Evolutionary conservation across 1,140 invertebrate species (phyloP).

Genomic region (Apis laboriosa): DNA sequence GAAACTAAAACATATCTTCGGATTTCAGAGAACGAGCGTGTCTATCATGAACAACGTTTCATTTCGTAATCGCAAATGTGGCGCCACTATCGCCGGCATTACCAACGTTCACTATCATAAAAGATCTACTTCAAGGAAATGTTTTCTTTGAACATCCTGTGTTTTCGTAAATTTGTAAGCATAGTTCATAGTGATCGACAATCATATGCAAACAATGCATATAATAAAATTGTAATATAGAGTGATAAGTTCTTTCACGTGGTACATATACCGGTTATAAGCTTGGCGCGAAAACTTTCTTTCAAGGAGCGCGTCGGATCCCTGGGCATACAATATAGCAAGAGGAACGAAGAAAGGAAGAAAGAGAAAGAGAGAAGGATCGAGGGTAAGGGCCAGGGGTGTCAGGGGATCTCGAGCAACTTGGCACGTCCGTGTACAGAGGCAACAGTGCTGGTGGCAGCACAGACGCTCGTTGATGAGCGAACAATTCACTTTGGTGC

Average conservation of each 20-base stretch:
- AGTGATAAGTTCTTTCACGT: not conserved
- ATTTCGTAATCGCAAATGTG: conserved; percentile 42
- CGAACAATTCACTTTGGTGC: conserved; percentile 52
- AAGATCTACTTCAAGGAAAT: conserved; percentile 41
- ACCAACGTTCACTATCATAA: conserved; percentile 52
- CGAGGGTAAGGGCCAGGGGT: conserved; percentile 18
- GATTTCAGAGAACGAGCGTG: conserved; percentile 3
- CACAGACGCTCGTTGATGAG: conserved; percentile 57
- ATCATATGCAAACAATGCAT: not conserved
- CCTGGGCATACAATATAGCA: conserved; percentile 46
- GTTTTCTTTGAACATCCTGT: conserved; percentile 29
- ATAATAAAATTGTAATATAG: not conserved
- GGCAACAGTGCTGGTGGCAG: conserved; percentile 56
- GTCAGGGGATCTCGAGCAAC: conserved; percentile 51
- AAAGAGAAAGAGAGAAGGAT: conserved; percentile 20
- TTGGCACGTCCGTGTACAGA: conserved; percentile 57
- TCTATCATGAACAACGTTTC: conserved; percentile 29
- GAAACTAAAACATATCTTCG: conserved; percentile 25
- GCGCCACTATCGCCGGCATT: conserved; percentile 49
- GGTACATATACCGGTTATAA: conserved; percentile 6
- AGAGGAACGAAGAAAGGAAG: conserved; percentile 4
- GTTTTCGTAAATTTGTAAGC: conserved; percentile 9
- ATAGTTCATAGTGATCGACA: not conserved
- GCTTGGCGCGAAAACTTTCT: conserved; percentile 57
- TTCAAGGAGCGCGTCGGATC: conserved; percentile 52